Conservation (phyloP, 2,113 vertebrate species). For the Craseonycteris thonglongyai region DNA sequence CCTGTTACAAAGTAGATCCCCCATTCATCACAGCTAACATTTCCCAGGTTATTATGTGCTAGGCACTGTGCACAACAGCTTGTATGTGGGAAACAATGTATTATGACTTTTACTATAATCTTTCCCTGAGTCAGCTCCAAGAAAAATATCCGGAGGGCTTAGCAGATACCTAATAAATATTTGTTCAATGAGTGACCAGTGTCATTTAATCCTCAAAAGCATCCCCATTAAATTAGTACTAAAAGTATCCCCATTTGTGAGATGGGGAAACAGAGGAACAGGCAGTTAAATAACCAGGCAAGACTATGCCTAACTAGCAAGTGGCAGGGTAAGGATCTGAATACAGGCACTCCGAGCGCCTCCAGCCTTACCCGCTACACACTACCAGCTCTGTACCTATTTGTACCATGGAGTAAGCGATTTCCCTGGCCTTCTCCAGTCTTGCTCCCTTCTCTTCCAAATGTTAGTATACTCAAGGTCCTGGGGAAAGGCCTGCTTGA, state of each 20-base stretch:
- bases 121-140: not conserved
- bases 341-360: not conserved
- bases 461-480: not conserved
- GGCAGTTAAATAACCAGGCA: no score
- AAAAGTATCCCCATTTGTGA: not conserved
- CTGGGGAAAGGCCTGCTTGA: not conserved
- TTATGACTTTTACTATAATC: not conserved
- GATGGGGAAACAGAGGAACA: not conserved
- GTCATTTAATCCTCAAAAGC: not conserved
- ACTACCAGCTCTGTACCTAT: not conserved
- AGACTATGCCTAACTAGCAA: not conserved
- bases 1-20: not conserved
- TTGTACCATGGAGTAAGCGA: not conserved
- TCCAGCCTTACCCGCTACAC: no score
- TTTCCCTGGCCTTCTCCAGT: not conserved
- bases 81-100: not conserved
- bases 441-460: not conserved
- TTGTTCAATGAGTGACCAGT: not conserved
- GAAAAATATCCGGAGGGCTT: not conserved
- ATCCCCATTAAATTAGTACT: not conserved
- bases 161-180: not conserved
- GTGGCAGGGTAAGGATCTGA: not conserved
- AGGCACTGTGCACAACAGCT: not conserved
- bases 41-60: not conserved
- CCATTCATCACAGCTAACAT: not conserved